Conservation (phyloP, 2,797 vertebrate species). For the Carcharodon carcharias region DNA sequence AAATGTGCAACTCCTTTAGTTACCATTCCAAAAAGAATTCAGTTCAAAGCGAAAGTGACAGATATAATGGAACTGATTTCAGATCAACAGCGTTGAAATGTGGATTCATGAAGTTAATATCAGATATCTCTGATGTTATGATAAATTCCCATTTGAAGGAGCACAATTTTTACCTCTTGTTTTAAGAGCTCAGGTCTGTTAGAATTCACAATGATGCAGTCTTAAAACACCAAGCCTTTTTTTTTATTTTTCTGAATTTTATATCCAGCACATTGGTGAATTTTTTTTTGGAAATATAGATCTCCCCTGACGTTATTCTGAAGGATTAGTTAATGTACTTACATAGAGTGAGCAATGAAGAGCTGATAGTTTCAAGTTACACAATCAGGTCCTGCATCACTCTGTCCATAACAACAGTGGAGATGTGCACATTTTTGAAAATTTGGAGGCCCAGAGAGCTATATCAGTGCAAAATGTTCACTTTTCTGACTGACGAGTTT, state of each 20-base stretch:
- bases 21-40: not conserved
- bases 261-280: too few relatives aligned
- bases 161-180: not conserved
- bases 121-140: not conserved
- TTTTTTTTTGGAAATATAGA: not conserved
- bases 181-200: not conserved
- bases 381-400: not conserved
- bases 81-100: not conserved
- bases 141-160: not conserved
- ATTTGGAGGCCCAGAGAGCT: not conserved
- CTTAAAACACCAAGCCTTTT: not conserved
- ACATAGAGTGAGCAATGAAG: not conserved
- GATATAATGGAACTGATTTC: not conserved
- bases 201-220: not conserved
- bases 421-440: not conserved
- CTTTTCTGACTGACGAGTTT: not conserved
- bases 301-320: not conserved
- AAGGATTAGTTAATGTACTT: not conserved
- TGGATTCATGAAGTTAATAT: not conserved
- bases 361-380: not conserved
- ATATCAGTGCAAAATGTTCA: not conserved
- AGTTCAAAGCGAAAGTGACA: not conserved
- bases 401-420: not conserved
- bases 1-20: not conserved
- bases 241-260: not conserved